A percentile compares a stretch with the other conserved stretches of the same genome.
These are phyloP conservation scores for Tachuris rubrigastra DNA, from an alignment of 2,113 vertebrate genomes.

Conservation along the genomic window DNA sequence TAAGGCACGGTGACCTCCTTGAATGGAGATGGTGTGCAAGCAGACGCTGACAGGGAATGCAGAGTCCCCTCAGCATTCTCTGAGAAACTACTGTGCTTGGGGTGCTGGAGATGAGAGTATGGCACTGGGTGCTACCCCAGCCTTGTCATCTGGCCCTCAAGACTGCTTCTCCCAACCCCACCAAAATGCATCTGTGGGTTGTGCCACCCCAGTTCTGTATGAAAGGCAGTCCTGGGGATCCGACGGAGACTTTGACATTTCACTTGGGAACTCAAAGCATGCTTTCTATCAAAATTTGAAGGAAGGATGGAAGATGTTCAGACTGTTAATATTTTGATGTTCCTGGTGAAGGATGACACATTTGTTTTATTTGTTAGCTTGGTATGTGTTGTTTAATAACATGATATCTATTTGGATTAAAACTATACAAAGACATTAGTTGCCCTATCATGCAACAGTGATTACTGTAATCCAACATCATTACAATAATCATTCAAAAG, in stretches of 20 bases:
- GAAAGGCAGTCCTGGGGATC: neutral
- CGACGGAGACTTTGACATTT: neutral
- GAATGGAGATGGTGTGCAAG: neutral
- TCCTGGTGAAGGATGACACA: neutral
- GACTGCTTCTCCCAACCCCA: neutral
- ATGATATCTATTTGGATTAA: neutral
- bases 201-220: neutral
- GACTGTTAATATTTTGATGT: neutral
- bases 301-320: neutral
- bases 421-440: neutral
- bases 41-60: rapidly evolving
- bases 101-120: rapidly evolving
- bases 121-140: neutral
- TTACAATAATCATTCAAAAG: neutral
- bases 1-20: neutral
- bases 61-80: neutral
- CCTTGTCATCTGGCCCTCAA: neutral
- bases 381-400: neutral
- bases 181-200: neutral
- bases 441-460: neutral
- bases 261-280: neutral
- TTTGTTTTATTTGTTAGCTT: neutral
- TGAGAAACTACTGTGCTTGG: neutral
- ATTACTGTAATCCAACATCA: neutral
- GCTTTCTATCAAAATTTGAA: neutral